Conservation (phyloP, 2,113 vertebrate genomes). For the Columba janthina region DNA sequence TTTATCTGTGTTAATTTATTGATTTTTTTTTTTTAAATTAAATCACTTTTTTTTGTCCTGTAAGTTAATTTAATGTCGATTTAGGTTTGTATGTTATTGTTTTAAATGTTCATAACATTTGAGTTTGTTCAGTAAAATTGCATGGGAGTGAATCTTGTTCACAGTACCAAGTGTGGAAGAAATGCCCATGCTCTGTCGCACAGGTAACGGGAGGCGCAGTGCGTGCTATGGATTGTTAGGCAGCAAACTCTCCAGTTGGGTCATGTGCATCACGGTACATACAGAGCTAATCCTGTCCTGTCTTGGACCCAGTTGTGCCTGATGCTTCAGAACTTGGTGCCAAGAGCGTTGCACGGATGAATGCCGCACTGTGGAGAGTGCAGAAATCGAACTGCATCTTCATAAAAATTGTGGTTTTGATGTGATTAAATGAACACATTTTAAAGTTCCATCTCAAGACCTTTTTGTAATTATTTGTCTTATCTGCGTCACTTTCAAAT, state of each 20-base stretch:
- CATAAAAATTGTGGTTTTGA: neutral
- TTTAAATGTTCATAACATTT: neutral
- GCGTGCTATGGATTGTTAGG: neutral
- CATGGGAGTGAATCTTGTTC: neutral
- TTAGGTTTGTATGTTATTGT: neutral
- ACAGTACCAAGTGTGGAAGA: neutral
- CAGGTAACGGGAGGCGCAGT: neutral
- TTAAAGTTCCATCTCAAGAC: conserved; percentile 16
- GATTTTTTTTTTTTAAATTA: neutral
- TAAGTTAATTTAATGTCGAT: neutral
- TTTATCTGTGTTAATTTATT: conserved; percentile 44
- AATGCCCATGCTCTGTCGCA: neutral
- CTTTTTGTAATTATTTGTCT: neutral
- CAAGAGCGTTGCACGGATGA: neutral
- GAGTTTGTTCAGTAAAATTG: neutral
- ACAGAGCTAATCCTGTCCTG: neutral
- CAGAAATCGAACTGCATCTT: conserved; percentile 26
- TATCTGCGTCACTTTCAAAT: conserved; percentile 41
- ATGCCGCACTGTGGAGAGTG: neutral
- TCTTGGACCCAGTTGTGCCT: neutral
- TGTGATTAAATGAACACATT: conserved; percentile 21
- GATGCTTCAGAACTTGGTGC: neutral
- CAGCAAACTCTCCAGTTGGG: conserved; percentile 26
- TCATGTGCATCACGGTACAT: neutral
- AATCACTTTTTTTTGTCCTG: neutral